Evolutionary conservation across 2,888 invertebrate genomes (phyloP).

Genomic region (Portevinia maculata): DNA sequence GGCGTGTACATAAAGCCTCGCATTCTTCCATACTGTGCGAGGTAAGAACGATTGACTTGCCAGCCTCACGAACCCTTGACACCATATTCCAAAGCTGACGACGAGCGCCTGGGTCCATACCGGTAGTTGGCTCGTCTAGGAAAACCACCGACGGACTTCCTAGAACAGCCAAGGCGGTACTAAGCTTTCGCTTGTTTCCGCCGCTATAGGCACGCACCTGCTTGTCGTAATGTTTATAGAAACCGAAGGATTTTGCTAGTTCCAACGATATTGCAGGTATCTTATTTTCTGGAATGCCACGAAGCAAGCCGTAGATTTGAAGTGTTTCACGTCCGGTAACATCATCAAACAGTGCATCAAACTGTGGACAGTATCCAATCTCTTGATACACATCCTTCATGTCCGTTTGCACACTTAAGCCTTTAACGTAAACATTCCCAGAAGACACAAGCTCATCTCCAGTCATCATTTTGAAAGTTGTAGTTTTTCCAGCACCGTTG

Average conservation of each 20-base stretch:
- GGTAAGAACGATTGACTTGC: constrained; percentile 90
- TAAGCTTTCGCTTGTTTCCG: constrained; percentile 89
- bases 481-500: constrained; percentile 94
- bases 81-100: constrained; percentile 92
- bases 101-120: constrained; percentile 84
- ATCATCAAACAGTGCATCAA: constrained; percentile 88
- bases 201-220: constrained; percentile 86
- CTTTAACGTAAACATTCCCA: constrained; percentile 88
- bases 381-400: constrained; percentile 85
- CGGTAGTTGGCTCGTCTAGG: constrained; percentile 87
- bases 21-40: constrained; percentile 95
- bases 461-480: constrained; percentile 95
- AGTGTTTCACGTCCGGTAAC: constrained; percentile 89
- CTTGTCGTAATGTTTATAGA: constrained; percentile 86
- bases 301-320: constrained; percentile 86
- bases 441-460: constrained; percentile 89
- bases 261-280: constrained; percentile 79
- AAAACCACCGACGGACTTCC: constrained; percentile 88
- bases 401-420: constrained; percentile 84
- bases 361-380: constrained; percentile 90
- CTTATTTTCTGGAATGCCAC: constrained; percentile 84
- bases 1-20: constrained; percentile 90
- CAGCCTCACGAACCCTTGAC: constrained; percentile 87
- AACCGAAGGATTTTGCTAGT: constrained; percentile 85
- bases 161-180: constrained; percentile 88